These are phyloP conservation scores for Caerostris extrusa DNA, from an alignment of 1,140 invertebrate genomes.

Conservation along the genomic window DNA sequence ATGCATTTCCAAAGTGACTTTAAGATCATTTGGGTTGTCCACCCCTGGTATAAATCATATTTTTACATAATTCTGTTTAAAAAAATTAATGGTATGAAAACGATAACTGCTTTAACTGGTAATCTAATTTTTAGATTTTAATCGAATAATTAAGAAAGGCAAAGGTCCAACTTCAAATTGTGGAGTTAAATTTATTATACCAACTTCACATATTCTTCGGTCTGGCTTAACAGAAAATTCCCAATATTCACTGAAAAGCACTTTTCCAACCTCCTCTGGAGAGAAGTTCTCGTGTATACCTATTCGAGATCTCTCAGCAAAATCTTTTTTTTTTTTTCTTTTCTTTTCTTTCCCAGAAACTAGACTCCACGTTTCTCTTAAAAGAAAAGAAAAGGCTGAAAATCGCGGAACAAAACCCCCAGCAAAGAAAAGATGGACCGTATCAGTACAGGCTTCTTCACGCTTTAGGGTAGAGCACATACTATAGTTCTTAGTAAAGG, in stretches of 20 bases:
- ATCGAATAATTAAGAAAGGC: no score
- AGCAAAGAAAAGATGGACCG: slow-evolving; percentile 21
- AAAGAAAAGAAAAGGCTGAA: background rate
- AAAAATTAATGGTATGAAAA: no score
- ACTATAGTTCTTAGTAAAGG: background rate
- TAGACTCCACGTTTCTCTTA: slow-evolving; percentile 11
- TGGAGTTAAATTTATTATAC: no score
- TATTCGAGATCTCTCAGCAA: slow-evolving; percentile 11
- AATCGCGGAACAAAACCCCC: background rate
- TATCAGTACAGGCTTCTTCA: slow-evolving; percentile 6
- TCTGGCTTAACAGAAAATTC: background rate
- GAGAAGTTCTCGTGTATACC: background rate
- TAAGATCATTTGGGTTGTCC: no score
- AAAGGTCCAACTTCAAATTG: no score
- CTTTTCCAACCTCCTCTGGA: background rate
- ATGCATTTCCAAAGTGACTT: no score
- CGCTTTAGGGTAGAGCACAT: slow-evolving; percentile 4
- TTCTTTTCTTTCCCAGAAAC: background rate
- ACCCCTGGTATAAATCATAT: no score
- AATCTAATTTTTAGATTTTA: no score
- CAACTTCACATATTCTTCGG: background rate
- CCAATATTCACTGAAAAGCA: background rate
- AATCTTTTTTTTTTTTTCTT: background rate
- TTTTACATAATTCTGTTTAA: no score
- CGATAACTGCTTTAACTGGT: no score